phyloP scores from a whole-genome alignment of 2,888 invertebrate species.

The Watsonalla cultraria region DNA sequence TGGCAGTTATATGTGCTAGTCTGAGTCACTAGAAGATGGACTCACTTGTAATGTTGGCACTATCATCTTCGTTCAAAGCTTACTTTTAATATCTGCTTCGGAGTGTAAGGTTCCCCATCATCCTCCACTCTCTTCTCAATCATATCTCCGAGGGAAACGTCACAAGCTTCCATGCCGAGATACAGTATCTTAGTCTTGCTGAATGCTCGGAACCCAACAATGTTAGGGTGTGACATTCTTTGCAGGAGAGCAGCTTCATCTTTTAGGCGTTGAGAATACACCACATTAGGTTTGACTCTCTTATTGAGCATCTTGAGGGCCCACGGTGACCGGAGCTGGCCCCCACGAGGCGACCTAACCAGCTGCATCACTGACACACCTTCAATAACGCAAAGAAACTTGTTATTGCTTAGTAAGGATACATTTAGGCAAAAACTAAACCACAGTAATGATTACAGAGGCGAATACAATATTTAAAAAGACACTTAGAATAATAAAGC shows the following conservation, averaged over 20 bases:
- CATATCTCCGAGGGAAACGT: constrained; percentile 84
- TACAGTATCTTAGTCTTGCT: constrained; percentile 77
- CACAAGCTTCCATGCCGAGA: constrained; percentile 89
- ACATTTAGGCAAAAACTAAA: background rate
- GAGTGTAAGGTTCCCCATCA: constrained; percentile 77
- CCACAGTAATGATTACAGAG: background rate
- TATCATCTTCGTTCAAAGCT: no score
- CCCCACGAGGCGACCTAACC: constrained; percentile 83
- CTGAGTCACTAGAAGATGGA: no score
- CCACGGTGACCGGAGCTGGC: constrained; percentile 89
- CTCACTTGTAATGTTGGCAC: no score
- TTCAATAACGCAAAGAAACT: constrained; percentile 35
- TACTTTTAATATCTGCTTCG: constrained; percentile 80
- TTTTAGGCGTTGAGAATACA: constrained; percentile 78
- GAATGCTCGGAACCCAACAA: constrained; percentile 85
- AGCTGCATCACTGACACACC: constrained; percentile 89
- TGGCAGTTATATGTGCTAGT: no score
- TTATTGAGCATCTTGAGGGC: constrained; percentile 87
- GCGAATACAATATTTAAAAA: no score
- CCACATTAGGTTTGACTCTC: constrained; percentile 59
- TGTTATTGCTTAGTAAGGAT: background rate
- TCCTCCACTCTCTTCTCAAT: constrained; percentile 83
- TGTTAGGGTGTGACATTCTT: constrained; percentile 87
- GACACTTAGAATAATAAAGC: no score
- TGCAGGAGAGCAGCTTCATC: constrained; percentile 85